Conservation (phyloP, 64 coral and sea anemone genomes). For the Hydrozoanthus tunicans region DNA sequence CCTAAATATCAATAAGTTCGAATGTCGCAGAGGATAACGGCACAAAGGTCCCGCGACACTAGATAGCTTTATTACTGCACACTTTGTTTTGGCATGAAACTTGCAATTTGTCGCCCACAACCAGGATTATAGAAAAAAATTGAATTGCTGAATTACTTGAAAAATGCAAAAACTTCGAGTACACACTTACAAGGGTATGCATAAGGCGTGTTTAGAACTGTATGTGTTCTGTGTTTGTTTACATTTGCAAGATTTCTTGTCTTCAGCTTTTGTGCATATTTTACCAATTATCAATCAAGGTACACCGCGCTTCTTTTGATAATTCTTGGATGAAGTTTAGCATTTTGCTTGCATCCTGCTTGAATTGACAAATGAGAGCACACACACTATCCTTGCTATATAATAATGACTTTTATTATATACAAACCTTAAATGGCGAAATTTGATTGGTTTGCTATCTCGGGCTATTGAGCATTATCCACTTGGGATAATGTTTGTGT, state of each 20-base stretch:
- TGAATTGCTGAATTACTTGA: constrained; percentile 26
- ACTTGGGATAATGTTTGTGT: too few relatives aligned
- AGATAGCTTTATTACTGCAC: constrained; percentile 28
- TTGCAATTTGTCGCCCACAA: constrained; percentile 22
- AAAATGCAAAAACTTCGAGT: not conserved
- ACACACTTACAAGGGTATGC: not conserved
- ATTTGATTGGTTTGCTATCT: too few relatives aligned
- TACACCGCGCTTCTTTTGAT: constrained; percentile 12
- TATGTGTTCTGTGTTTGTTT: constrained; percentile 26
- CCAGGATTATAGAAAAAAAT: constrained; percentile 23
- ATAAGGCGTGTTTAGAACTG: not conserved
- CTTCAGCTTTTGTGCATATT: constrained; percentile 12
- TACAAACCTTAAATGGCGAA: too few relatives aligned
- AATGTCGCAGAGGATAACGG: constrained; percentile 3
- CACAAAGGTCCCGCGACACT: constrained; percentile 13
- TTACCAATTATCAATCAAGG: constrained; percentile 23
- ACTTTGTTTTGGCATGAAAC: constrained; percentile 29
- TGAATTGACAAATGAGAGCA: constrained; percentile 18
- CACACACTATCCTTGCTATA: constrained; percentile 10
- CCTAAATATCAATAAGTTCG: constrained; percentile 1
- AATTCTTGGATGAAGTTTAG: constrained; percentile 37
- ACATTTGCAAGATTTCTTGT: constrained; percentile 34
- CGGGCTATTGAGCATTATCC: too few relatives aligned
- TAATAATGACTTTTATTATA: not conserved
- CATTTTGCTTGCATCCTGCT: constrained; percentile 36